Evolutionary conservation across 2,797 vertebrate species (phyloP).

Genomic region (Labeo calbasu): DNA sequence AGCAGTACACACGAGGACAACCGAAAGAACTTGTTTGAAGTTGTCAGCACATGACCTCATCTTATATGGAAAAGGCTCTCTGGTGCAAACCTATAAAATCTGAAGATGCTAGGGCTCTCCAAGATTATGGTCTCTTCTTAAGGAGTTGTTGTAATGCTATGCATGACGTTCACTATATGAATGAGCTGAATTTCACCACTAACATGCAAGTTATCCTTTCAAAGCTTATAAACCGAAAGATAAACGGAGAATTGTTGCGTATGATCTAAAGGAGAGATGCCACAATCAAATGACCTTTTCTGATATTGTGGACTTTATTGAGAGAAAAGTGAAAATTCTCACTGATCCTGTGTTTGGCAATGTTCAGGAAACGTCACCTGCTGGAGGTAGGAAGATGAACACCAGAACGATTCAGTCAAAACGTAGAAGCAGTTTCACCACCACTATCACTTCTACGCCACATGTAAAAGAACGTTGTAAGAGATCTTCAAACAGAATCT

Average conservation of each 20-base stretch:
- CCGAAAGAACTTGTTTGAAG: neutral
- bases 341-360: neutral
- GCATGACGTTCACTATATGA: neutral
- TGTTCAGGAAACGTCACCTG: neutral
- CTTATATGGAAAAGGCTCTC: neutral
- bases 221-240: slow-evolving; percentile 1
- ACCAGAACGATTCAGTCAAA: neutral
- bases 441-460: neutral
- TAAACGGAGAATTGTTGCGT: neutral
- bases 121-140: neutral
- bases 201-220: neutral
- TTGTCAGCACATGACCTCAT: neutral
- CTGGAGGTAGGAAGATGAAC: neutral
- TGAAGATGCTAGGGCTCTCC: neutral
- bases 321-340: neutral
- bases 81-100: neutral
- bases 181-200: neutral
- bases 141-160: neutral
- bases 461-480: neutral
- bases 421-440: neutral
- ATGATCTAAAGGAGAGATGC: neutral
- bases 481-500: neutral
- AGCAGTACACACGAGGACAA: slow-evolving; percentile 14
- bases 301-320: slow-evolving; percentile 21
- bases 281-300: neutral